phyloP scores from a whole-genome alignment of 2,797 vertebrate species.

The Gephyroberyx darwinii region DNA sequence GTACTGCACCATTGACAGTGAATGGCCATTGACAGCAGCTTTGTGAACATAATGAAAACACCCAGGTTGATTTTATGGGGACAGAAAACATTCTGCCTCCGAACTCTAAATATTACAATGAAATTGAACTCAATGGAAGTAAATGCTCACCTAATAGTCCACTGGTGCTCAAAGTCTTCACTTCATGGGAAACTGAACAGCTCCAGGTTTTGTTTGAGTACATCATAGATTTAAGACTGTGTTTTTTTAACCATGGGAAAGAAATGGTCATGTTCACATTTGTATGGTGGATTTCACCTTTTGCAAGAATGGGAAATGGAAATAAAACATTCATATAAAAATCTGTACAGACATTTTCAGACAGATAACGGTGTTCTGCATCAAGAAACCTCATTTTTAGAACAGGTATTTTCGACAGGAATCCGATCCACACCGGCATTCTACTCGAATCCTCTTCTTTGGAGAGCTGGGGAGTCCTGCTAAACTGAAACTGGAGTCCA shows the following conservation, averaged over 20 bases:
- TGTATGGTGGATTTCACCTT: neutral
- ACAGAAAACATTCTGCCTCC: neutral
- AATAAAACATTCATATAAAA: slow-evolving; percentile 9
- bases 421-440: slow-evolving; percentile 90
- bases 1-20: no score
- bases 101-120: neutral
- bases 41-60: neutral
- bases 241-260: neutral
- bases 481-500: slow-evolving; percentile 90
- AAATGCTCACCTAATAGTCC: neutral
- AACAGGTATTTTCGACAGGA: slow-evolving; percentile 91
- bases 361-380: neutral
- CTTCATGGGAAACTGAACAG: no score
- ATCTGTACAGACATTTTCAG: slow-evolving; percentile 47
- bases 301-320: no score
- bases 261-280: slow-evolving; percentile 2
- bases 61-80: neutral
- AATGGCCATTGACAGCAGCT: neutral
- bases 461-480: slow-evolving; percentile 84
- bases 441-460: slow-evolving; percentile 86
- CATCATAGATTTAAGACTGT: neutral
- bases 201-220: neutral
- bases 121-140: neutral
- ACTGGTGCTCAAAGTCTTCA: no score
- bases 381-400: slow-evolving; percentile 61